Conservation (phyloP, 1,140 invertebrate species). For the Papilio xuthus region DNA sequence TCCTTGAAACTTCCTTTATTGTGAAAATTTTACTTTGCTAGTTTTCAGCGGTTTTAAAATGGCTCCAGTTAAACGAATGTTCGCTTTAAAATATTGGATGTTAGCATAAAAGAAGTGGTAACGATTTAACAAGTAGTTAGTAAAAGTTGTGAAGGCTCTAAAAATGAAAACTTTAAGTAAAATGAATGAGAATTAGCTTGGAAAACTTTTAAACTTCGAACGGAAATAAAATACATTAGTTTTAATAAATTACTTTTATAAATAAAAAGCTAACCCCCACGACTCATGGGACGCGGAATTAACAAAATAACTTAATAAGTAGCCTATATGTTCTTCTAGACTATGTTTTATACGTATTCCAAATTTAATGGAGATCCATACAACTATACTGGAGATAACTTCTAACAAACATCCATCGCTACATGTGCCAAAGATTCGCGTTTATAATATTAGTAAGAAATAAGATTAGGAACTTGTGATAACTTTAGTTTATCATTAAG, state of each 20-base stretch:
- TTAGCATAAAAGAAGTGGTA: not conserved
- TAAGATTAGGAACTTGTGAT: too few species aligned
- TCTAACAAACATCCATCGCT: too few species aligned
- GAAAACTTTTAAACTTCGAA: not conserved
- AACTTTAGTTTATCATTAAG: too few species aligned
- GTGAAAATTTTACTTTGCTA: constrained; percentile 13
- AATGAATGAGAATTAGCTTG: not conserved
- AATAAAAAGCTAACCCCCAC: too few species aligned
- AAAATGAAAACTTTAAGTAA: not conserved
- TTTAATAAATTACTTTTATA: not conserved
- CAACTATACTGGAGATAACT: too few species aligned
- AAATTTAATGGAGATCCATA: too few species aligned
- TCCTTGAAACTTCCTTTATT: not conserved
- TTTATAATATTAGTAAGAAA: too few species aligned
- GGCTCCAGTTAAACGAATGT: not conserved
- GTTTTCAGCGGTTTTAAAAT: constrained; percentile 18
- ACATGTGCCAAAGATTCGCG: too few species aligned
- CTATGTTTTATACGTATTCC: too few species aligned
- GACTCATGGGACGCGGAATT: too few species aligned
- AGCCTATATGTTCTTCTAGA: too few species aligned
- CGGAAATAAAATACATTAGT: not conserved
- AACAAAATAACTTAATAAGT: too few species aligned
- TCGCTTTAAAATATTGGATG: constrained; percentile 1
- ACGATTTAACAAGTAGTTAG: not conserved
- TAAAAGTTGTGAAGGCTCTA: not conserved